Base-by-base conservation (phyloP, 2,888 invertebrate genomes). In the Tortricodes alternella region DNA sequence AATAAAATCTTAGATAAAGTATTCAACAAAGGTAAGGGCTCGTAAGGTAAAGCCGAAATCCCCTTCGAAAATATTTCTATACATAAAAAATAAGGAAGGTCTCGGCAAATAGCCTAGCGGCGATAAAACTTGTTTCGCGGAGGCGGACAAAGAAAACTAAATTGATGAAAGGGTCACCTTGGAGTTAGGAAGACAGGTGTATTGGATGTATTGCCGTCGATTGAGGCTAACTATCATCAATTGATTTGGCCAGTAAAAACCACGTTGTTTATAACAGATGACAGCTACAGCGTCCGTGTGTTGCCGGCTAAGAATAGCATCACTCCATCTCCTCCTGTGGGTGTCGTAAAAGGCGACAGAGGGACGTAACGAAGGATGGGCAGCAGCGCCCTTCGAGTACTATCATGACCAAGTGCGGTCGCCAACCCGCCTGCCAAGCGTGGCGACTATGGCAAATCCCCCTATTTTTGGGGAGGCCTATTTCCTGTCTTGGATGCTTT, bases 1-100 rank as follows among this genome's bases (percentile, higher is more conserved):
- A 55, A 55, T 55, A 55, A 55, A 55, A 55, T 55, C 48, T 55
- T 48, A 55, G 48, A 55, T 55, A 55, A 55, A 55, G 19, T 55
- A 55, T 55, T 48, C 53, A 48, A 55, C 53, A 55, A 55, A 55
- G 53, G 53, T 55, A 55, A 32, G 18, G 44, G 29, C 44, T 44
- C 34, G 46, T 48, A 41, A 9, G 49, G 19, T 27, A 18, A n/a
- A 44, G 44, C n/a, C 39, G 23, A 35, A 41, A 48, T 21, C 19
- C 41, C 32, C 46, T 41, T 24, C 34, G 53, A 53, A 55, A 55
- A 55, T 55, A 55, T 55, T 53, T 55, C 53, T 48, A 48, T 55
- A 55, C 48, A 53, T 53, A 53, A 55, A 48, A 48, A 55, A 55
- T 48, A 48, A 41, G 48, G 48, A 39, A 38, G 29, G 38, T 46